A percentile compares a stretch with the other conserved stretches of the same genome.
Evolutionary conservation across 23 tunicate species (phyloP).

Genomic region (Halocynthia aurantium): DNA sequence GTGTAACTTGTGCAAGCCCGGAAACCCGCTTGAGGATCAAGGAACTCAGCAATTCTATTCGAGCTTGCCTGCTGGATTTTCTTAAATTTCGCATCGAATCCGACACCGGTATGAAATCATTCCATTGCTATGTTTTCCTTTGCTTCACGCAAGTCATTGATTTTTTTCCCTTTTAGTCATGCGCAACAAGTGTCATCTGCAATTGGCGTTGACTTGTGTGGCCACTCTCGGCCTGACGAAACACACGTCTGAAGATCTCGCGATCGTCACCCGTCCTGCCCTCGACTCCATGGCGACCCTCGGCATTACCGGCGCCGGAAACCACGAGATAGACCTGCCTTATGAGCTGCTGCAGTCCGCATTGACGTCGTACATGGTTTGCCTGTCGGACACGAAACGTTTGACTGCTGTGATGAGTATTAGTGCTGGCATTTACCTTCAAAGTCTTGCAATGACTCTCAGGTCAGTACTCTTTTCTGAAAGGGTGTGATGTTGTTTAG

Average conservation of each 20-base stretch:
- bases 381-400: neutral
- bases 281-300: neutral
- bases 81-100: neutral
- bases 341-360: slow-evolving; percentile 21
- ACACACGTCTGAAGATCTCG: slow-evolving; percentile 3
- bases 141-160: neutral
- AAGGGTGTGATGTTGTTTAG: no score
- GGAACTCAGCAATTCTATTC: neutral
- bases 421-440: slow-evolving; percentile 11
- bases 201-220: slow-evolving; percentile 11
- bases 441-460: slow-evolving; percentile 13
- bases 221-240: slow-evolving; percentile 8
- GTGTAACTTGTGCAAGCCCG: neutral
- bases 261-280: neutral
- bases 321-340: neutral
- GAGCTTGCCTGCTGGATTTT: slow-evolving; percentile 12
- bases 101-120: neutral
- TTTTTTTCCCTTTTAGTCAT: neutral
- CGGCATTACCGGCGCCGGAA: neutral
- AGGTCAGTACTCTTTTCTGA: neutral
- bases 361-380: slow-evolving; percentile 4
- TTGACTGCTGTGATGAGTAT: slow-evolving; percentile 2
- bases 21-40: neutral
- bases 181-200: neutral
- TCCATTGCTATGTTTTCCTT: neutral